A percentile compares a stretch with the other conserved stretches of the same genome.
These are phyloP conservation scores for Lamproptera curius DNA, from an alignment of 2,888 invertebrate species.

Conservation along the genomic window DNA sequence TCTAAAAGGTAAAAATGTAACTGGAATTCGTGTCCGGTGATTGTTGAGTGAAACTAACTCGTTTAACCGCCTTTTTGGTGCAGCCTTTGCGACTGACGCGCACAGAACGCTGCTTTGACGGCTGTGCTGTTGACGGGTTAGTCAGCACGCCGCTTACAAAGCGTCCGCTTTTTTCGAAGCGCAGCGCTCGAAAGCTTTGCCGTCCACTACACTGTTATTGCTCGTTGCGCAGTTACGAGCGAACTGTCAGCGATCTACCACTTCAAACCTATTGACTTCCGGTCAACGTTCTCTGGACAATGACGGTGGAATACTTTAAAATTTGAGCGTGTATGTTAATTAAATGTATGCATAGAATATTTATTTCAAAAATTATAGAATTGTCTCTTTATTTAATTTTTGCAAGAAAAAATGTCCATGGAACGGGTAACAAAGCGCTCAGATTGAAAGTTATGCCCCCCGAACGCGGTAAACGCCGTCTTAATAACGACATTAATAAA, in stretches of 20 bases:
- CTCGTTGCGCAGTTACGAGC: conserved; percentile 28
- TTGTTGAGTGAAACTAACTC: too few species aligned
- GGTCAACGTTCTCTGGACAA: too few species aligned
- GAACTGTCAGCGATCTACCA: conserved; percentile 15
- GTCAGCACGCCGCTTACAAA: conserved; percentile 31
- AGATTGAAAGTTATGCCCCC: conserved; percentile 48
- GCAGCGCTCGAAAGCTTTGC: conserved; percentile 54
- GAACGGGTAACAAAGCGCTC: too few species aligned
- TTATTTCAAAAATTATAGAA: too few species aligned
- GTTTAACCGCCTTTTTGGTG: too few species aligned
- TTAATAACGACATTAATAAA: conserved; percentile 64
- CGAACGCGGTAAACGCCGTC: conserved; percentile 54
- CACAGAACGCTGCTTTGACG: conserved; percentile 23
- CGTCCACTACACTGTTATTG: conserved; percentile 47
- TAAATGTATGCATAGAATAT: not conserved
- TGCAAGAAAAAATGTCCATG: not conserved
- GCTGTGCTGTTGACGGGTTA: conserved; percentile 25
- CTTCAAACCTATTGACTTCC: not conserved
- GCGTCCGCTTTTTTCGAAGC: conserved; percentile 40
- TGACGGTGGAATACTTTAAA: too few species aligned
- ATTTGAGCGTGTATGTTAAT: too few species aligned
- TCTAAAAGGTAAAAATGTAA: too few species aligned
- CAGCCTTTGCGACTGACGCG: not conserved
- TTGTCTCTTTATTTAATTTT: not conserved
- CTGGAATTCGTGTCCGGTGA: too few species aligned